Evolutionary conservation across 2,797 vertebrate genomes (phyloP), one percentile per base, ranked within the genome.

Genomic region (Hapalemur alaotrensis): DNA sequence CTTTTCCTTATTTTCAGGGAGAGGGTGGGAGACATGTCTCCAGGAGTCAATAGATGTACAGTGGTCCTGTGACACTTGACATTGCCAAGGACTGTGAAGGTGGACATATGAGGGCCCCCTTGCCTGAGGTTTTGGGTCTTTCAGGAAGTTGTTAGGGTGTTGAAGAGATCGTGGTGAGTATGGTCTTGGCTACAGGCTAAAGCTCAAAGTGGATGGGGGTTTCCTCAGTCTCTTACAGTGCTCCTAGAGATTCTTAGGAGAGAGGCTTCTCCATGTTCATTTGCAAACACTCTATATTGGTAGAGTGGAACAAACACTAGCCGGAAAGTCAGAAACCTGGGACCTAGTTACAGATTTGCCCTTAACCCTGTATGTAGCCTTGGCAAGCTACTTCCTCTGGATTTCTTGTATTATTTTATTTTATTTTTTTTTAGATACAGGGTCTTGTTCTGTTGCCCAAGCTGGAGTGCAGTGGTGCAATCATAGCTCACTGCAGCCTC

Each of bases 111-210:
- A 78, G 46, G 30, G 67, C n/a, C 67, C 87, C 41, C 65, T 95
- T 95, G 79, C 41, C 46, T 93, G 57, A 96, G 54, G 38, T 83
- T 93, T 95, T 50, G 57, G 28, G 32, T 82, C 63, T 95, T 96
- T 96, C 32, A 79, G 23, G 43, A 92, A 90, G 52, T 81, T 79
- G 46, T 96, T 48, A 92, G 52, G n/a, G 43, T 52, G 14, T 43
- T 84, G 25, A 86, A 79, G 70, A 95, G 72, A 67, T 91, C 6
- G 0, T 88, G 18, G 30, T 65, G 22, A 59, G 15, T 54, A 43
- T 76, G 87, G 32, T 75, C 57, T 80, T 95, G 59, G 61, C 61
- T 38, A 80, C 4, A 80, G 50, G 35, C 61, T 69, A n/a, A 80
- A 91, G 50, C 83, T 95, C 57, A 91, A 70, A 88, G 50, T 81